A percentile compares a stretch with the other conserved stretches of the same genome.
Conservation (phyloP, 2,797 vertebrate genomes). For the Todus mexicanus region DNA sequence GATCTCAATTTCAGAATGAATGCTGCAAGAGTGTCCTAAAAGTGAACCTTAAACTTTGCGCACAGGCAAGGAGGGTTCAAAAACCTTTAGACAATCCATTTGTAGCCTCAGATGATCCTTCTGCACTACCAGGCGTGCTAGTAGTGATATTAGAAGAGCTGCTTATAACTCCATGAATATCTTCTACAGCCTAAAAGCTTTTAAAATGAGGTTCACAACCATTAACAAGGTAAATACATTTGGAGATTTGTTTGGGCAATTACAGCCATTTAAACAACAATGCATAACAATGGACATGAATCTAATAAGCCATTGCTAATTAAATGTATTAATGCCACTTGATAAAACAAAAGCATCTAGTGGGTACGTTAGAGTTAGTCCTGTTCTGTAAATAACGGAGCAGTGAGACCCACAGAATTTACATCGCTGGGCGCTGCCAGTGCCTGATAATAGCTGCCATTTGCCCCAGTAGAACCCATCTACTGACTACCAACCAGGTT, state of each 20-base stretch:
- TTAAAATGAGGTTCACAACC: conserved; percentile 18
- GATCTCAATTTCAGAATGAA: background rate
- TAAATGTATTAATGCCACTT: conserved; percentile 4
- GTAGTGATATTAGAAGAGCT: background rate
- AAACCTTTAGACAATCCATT: background rate
- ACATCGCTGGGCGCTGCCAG: background rate
- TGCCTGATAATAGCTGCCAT: background rate
- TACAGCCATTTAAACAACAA: conserved; percentile 46
- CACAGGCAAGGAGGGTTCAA: background rate
- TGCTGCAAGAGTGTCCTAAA: background rate
- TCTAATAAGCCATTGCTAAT: conserved; percentile 46
- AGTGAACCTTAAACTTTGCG: background rate
- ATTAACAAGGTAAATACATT: conserved; percentile 39
- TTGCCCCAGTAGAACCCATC: background rate
- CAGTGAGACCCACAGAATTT: background rate
- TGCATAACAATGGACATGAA: background rate
- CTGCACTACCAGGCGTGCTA: background rate
- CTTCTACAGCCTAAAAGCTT: background rate
- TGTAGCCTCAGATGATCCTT: background rate
- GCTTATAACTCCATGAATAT: background rate
- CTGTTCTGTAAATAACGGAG: background rate
- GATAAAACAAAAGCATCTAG: background rate
- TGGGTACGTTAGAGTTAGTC: background rate
- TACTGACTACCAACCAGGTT: background rate
- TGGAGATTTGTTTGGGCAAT: conserved; percentile 44